Evolutionary conservation across 2,113 vertebrate genomes (phyloP).

Genomic region (Romanogobio albipinnatus): DNA sequence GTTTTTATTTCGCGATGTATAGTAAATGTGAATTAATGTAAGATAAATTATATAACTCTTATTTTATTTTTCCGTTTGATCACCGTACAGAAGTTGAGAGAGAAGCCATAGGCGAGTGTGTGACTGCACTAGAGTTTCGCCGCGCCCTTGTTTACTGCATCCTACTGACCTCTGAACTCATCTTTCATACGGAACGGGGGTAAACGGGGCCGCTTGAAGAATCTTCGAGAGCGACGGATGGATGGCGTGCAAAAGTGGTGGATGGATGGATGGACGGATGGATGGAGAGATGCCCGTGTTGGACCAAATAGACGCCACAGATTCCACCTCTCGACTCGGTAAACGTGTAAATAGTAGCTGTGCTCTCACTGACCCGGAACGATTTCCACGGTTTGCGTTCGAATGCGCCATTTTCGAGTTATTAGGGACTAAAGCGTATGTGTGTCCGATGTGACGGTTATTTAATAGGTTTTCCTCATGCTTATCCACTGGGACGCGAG

Average conservation of each 20-base stretch:
- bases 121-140: conserved; percentile 77
- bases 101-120: conserved; percentile 65
- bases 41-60: conserved; percentile 53
- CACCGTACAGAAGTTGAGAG: conserved; percentile 71
- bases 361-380: conserved; percentile 24
- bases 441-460: conserved; percentile 58
- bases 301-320: conserved; percentile 40
- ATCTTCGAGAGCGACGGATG: neutral
- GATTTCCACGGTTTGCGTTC: neutral
- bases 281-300: neutral
- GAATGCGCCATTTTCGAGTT: neutral
- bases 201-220: neutral
- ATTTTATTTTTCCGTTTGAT: conserved; percentile 60
- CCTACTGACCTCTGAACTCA: conserved; percentile 60
- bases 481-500: conserved; percentile 49
- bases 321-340: neutral
- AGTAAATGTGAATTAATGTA: conserved; percentile 76
- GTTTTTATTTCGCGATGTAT: conserved; percentile 63
- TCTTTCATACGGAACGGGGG: neutral
- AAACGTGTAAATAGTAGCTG: conserved; percentile 13
- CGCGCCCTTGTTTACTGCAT: conserved; percentile 66
- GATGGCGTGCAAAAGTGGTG: neutral
- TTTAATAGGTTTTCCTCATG: conserved; percentile 58
- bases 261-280: neutral
- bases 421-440: conserved; percentile 1